Percentiles rank a stretch among this genome's conserved stretches.
Conservation (phyloP, 1,140 invertebrate genomes). For the Drosophila pachea region DNA sequence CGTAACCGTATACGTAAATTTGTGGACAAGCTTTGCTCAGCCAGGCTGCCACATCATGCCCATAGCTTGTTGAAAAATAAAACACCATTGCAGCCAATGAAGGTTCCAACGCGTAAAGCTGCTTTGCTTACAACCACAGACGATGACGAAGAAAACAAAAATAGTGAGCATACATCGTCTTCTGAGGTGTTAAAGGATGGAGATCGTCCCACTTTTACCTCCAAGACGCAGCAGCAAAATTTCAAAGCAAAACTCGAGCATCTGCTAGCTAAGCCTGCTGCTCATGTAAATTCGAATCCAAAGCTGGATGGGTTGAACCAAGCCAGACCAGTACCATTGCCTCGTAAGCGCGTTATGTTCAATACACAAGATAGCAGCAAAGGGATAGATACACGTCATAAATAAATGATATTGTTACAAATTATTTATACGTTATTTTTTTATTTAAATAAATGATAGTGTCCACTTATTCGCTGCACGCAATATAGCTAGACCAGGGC, state of each 20-base stretch:
- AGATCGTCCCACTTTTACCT: conserved; percentile 18
- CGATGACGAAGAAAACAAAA: conserved; percentile 19
- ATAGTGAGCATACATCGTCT: not conserved
- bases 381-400: conserved; percentile 24
- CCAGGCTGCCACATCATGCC: conserved; percentile 50
- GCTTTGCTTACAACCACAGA: conserved; percentile 11
- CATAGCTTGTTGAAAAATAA: conserved; percentile 52
- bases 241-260: conserved; percentile 65
- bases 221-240: conserved; percentile 21
- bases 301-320: conserved; percentile 3
- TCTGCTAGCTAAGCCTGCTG: conserved; percentile 62
- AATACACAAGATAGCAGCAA: conserved; percentile 43
- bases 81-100: conserved; percentile 50
- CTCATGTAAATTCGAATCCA: conserved; percentile 5
- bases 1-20: conserved; percentile 74
- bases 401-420: conserved; percentile 20
- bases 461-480: not conserved
- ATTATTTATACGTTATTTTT: not conserved
- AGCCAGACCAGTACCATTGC: conserved; percentile 58
- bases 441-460: not conserved
- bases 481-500: conserved; percentile 6
- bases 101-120: conserved; percentile 19
- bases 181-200: conserved; percentile 29
- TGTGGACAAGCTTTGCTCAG: conserved; percentile 70
- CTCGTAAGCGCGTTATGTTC: conserved; percentile 76